These are phyloP conservation scores for Cuniculus paca DNA, from an alignment of 2,797 vertebrate genomes.

Conservation along the genomic window DNA sequence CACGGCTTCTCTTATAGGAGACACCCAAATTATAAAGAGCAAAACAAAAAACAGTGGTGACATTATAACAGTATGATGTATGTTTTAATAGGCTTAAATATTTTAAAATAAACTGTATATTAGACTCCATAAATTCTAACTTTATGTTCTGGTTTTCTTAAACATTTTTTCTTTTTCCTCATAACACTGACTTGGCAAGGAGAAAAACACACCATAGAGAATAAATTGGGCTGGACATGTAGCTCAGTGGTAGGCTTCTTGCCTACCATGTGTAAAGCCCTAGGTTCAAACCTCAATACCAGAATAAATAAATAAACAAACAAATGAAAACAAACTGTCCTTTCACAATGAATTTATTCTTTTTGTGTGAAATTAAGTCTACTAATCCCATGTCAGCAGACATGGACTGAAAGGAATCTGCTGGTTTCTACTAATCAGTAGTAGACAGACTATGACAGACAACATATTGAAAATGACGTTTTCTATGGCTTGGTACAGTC, in stretches of 20 bases:
- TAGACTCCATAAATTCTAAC: slow-evolving; percentile 14
- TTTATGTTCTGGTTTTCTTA: slow-evolving; percentile 41
- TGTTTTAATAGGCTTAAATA: slow-evolving; percentile 13
- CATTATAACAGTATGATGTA: neutral
- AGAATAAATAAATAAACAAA: neutral
- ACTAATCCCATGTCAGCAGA: neutral
- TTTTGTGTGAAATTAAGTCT: neutral
- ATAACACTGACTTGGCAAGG: neutral
- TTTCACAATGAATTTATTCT: neutral
- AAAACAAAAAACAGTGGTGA: neutral
- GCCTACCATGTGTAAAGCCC: neutral
- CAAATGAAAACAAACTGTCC: too few relatives aligned
- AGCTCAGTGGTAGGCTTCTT: neutral
- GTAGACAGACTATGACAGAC: neutral
- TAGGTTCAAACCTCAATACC: neutral
- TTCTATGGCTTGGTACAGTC: neutral
- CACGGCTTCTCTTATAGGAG: neutral
- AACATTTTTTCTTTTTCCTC: neutral
- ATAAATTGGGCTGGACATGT: neutral
- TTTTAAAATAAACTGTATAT: neutral
- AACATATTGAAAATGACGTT: neutral
- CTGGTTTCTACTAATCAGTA: neutral
- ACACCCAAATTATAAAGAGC: neutral
- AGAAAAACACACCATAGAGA: slow-evolving; percentile 24
- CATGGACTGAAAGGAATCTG: neutral